These are phyloP conservation scores for Chionoecetes opilio DNA, from an alignment of 1,140 invertebrate genomes.

Conservation along the genomic window DNA sequence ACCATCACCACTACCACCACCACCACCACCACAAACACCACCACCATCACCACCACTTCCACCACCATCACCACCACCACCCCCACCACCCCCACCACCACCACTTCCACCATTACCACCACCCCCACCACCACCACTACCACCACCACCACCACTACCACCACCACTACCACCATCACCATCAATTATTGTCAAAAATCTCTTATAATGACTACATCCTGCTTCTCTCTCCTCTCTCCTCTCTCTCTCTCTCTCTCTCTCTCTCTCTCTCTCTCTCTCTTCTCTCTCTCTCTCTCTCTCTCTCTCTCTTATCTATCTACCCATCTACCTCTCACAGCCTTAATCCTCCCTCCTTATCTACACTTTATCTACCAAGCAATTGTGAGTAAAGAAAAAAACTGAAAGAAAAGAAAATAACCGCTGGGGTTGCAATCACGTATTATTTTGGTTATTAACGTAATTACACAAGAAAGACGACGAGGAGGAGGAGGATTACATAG, in stretches of 20 bases:
- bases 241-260: constrained; percentile 22
- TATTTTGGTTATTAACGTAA: constrained; percentile 2
- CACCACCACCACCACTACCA: neutral
- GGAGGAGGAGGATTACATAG: neutral
- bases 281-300: neutral
- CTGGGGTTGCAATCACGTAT: neutral
- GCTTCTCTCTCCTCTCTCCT: neutral
- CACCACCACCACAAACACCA: too few species aligned
- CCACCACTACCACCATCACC: neutral
- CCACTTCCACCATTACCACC: neutral
- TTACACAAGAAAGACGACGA: neutral
- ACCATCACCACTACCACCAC: neutral
- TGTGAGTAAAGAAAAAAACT: too few species aligned
- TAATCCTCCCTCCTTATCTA: too few species aligned
- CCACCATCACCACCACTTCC: neutral
- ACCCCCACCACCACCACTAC: neutral
- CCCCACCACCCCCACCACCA: neutral
- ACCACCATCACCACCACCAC: neutral
- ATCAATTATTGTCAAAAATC: constrained; percentile 8
- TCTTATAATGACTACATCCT: neutral
- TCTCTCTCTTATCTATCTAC: neutral
- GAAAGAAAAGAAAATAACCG: neutral
- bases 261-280: neutral
- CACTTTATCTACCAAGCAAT: too few species aligned
- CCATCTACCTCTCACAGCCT: neutral